These are phyloP conservation scores for Xestia rhomboidea DNA, from an alignment of 2,888 invertebrate genomes.

Conservation along the genomic window DNA sequence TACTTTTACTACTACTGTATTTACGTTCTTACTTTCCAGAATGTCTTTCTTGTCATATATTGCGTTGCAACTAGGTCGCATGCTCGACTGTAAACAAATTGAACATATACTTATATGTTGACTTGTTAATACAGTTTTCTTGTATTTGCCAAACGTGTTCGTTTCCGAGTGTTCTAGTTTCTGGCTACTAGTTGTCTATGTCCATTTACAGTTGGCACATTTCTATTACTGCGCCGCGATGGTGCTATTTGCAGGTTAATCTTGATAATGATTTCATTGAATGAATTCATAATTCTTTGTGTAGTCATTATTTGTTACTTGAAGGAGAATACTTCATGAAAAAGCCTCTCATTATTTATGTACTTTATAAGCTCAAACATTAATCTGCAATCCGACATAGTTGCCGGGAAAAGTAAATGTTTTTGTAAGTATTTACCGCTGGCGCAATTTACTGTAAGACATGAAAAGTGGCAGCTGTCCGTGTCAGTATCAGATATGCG, in stretches of 20 bases:
- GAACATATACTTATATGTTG: slow-evolving; percentile 25
- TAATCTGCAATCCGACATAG: slow-evolving; percentile 5
- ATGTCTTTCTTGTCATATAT: slow-evolving; percentile 28
- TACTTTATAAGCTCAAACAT: neutral
- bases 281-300: neutral
- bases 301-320: slow-evolving; percentile 4
- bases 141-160: slow-evolving; percentile 55
- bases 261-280: slow-evolving; percentile 1
- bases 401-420: slow-evolving; percentile 44
- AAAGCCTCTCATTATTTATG: neutral
- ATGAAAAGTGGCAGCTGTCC: slow-evolving; percentile 71
- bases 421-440: slow-evolving; percentile 51
- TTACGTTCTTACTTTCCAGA: slow-evolving; percentile 19
- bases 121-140: slow-evolving; percentile 53
- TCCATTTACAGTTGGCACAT: slow-evolving; percentile 37
- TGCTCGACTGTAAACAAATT: slow-evolving; percentile 37
- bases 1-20: slow-evolving; percentile 5
- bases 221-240: slow-evolving; percentile 8
- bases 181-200: slow-evolving; percentile 33
- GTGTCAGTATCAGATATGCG: slow-evolving; percentile 56
- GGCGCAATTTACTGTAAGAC: slow-evolving; percentile 63
- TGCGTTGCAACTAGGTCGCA: slow-evolving; percentile 44
- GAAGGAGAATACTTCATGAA: neutral
- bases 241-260: neutral
- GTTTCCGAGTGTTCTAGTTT: slow-evolving; percentile 63